Evolutionary conservation across 2,888 invertebrate genomes (phyloP).

Genomic region (Tetramorium bicarinatum): DNA sequence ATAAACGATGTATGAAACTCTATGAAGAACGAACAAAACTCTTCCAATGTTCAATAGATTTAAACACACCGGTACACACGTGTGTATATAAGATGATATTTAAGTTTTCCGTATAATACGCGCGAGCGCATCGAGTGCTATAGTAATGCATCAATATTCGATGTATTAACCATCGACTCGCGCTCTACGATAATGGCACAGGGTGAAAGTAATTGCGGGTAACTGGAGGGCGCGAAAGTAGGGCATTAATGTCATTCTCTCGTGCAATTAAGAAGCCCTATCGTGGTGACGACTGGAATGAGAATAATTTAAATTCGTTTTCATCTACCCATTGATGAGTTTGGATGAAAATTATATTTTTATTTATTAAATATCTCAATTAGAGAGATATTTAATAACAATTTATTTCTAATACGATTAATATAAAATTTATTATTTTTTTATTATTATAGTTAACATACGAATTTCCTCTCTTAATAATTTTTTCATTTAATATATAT

Average conservation of each 20-base stretch:
- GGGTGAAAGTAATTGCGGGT: slow-evolving; percentile 82
- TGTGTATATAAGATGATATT: not conserved
- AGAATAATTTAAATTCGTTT: slow-evolving; percentile 82
- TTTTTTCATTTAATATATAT: not conserved
- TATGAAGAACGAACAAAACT: slow-evolving; percentile 11
- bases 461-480: not conserved
- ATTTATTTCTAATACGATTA: not conserved
- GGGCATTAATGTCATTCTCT: slow-evolving; percentile 81
- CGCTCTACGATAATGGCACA: slow-evolving; percentile 71
- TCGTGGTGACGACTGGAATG: slow-evolving; percentile 74
- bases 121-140: not conserved
- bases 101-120: not conserved
- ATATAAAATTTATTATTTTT: not conserved
- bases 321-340: slow-evolving; percentile 18
- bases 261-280: slow-evolving; percentile 85
- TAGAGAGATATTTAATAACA: too few relatives aligned
- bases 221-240: slow-evolving; percentile 78
- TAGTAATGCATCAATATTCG: slow-evolving; percentile 33
- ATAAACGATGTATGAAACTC: not conserved
- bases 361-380: not conserved
- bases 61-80: not conserved
- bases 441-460: not conserved
- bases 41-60: not conserved
- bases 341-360: slow-evolving; percentile 7
- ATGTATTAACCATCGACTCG: slow-evolving; percentile 56